Conservation (phyloP, 2,888 invertebrate genomes). For the Pseudococcus jackbeardsleyi region DNA sequence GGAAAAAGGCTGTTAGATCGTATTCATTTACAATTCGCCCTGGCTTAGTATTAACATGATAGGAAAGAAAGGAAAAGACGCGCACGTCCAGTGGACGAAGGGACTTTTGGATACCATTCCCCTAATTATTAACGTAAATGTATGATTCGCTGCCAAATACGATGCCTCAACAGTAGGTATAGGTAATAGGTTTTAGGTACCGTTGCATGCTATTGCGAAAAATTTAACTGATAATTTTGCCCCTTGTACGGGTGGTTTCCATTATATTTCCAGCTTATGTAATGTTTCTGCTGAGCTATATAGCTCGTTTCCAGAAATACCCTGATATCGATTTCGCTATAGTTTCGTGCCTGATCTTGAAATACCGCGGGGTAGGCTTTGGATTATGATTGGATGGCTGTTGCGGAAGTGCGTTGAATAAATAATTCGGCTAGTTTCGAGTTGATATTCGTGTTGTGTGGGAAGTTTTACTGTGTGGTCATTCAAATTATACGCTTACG, state of each 20-base stretch:
- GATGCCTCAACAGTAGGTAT: background rate
- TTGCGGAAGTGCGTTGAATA: background rate
- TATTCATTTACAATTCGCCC: background rate
- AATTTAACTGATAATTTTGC: background rate
- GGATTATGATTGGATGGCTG: background rate
- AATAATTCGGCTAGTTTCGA: background rate
- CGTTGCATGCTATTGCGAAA: background rate
- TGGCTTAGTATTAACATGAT: background rate
- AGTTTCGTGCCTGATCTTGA: background rate
- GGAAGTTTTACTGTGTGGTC: background rate
- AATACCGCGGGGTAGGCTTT: background rate
- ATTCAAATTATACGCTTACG: background rate
- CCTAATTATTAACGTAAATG: background rate
- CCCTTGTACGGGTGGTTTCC: no score
- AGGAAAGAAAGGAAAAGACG: background rate
- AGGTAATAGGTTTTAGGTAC: no score
- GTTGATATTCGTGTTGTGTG: background rate
- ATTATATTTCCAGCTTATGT: no score
- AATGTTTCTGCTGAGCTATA: background rate
- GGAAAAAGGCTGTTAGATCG: background rate
- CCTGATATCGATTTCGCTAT: background rate
- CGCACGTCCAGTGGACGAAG: background rate
- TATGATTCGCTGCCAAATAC: background rate
- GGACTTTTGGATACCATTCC: background rate
- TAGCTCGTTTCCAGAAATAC: background rate